Evolutionary conservation across 2,797 vertebrate species (phyloP).

Genomic region (Semaprochilodus insignis): DNA sequence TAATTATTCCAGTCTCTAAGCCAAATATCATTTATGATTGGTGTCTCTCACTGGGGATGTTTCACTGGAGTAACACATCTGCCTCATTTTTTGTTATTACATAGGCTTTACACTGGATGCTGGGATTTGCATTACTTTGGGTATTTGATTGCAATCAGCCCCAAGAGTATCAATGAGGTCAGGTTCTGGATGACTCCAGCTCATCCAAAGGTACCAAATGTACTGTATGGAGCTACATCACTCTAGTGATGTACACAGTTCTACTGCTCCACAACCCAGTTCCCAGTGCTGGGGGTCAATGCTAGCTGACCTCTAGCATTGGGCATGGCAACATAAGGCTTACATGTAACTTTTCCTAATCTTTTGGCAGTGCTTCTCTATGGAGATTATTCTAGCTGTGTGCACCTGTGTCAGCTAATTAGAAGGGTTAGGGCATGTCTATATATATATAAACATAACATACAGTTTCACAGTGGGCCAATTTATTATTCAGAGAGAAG

Average conservation of each 20-base stretch:
- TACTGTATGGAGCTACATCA: background rate
- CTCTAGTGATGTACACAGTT: background rate
- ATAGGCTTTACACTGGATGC: too few relatives aligned
- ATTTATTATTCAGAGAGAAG: constrained; percentile 24
- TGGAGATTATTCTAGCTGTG: background rate
- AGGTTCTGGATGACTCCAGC: background rate
- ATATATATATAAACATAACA: background rate
- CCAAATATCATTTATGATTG: background rate
- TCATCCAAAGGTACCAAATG: background rate
- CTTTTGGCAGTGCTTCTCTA: background rate
- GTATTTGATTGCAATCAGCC: background rate
- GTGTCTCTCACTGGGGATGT: background rate
- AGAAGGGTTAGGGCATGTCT: background rate
- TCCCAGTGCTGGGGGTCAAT: too few relatives aligned
- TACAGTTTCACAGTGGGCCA: background rate
- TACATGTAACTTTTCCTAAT: background rate
- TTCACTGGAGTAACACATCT: background rate
- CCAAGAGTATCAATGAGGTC: too few relatives aligned
- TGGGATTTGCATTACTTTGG: too few relatives aligned
- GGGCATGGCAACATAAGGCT: background rate
- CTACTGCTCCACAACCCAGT: background rate
- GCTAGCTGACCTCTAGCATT: background rate
- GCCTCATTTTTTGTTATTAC: background rate
- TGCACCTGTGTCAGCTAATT: background rate
- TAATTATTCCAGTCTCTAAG: background rate